Evolutionary conservation across 1,140 invertebrate species (phyloP), one percentile per base, ranked within the genome.

Genomic region (Atta colombica): DNA sequence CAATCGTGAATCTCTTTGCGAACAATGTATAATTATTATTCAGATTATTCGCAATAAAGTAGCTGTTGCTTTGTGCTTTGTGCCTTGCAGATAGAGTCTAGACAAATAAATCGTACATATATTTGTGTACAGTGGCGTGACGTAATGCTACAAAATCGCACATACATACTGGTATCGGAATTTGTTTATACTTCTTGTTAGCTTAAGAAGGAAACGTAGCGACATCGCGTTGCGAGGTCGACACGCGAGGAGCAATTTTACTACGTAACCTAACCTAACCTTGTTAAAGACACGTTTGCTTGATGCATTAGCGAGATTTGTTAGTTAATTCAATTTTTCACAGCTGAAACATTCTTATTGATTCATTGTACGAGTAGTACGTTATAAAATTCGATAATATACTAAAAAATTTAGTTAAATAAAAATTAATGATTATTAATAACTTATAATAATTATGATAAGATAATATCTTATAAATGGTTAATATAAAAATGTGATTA

Each of bases 111-210:
- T 68, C 45, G 28, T 12, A 14, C 18, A 31, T 10, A 60, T 28
- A 39, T 45, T n/a, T n/a, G 31, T 6, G 45, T 45, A 68, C 61
- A 18, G 49, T 21, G 3, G 66, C 80, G 18, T 65, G 80, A 84
- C 21, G 80, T 63, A 60, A 84, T 8, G 31, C 2, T 2, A 53
- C 58, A 74, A 61, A 84, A 84, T 55, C 55, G 68, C 68, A 25
- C 39, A 14, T n/a, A 25, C 39, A 14, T n/a, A 18, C 63, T 10
- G 77, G 0, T 66, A 53, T 80, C 63, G 45, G 55, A 75, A 75
- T 84, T 75, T 84, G 80, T 84, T 84, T 84, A 49, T 84, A 63
- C 28, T 75, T 84, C 69, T 31, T 25, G 80, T 84, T 84, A 61
- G 28, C 69, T 84, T 3, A 49, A 63, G 68, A 60, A n/a, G 45